phyloP scores from a whole-genome alignment of 2,113 vertebrate species.

The Notarius lentiginosus region DNA sequence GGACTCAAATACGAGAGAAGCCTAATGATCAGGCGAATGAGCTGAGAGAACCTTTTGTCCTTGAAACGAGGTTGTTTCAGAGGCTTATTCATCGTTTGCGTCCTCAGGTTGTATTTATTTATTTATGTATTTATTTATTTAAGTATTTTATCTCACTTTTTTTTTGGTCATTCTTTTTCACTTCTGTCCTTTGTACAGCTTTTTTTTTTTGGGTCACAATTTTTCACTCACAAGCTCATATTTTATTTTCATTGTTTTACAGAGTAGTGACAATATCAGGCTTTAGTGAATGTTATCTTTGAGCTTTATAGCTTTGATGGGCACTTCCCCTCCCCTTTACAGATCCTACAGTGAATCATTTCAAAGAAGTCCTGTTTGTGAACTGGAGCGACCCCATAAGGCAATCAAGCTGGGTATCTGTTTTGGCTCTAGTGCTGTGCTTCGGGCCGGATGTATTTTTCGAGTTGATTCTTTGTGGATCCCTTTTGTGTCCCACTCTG shows the following conservation, averaged over 20 bases:
- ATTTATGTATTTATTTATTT: constrained; percentile 71
- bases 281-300: constrained; percentile 10
- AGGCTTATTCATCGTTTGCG: constrained; percentile 55
- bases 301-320: background rate
- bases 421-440: constrained; percentile 39
- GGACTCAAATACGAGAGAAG: constrained; percentile 26
- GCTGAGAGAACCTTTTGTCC: background rate
- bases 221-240: background rate
- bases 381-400: constrained; percentile 40
- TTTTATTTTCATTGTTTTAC: background rate
- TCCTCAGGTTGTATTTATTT: constrained; percentile 75
- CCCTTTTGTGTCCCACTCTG: constrained; percentile 48
- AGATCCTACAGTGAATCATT: background rate
- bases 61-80: constrained; percentile 7
- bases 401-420: constrained; percentile 33
- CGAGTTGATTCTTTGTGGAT: constrained; percentile 25
- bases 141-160: constrained; percentile 63
- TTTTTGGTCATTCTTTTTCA: constrained; percentile 44
- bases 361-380: background rate
- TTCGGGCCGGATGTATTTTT: constrained; percentile 35
- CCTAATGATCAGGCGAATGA: background rate
- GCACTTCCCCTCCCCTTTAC: background rate
- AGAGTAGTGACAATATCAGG: constrained; percentile 1
- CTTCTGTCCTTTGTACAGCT: constrained; percentile 12
- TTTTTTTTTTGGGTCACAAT: background rate